phyloP scores from a whole-genome alignment of 1,140 invertebrate genomes.

The Drosophila melanica region DNA sequence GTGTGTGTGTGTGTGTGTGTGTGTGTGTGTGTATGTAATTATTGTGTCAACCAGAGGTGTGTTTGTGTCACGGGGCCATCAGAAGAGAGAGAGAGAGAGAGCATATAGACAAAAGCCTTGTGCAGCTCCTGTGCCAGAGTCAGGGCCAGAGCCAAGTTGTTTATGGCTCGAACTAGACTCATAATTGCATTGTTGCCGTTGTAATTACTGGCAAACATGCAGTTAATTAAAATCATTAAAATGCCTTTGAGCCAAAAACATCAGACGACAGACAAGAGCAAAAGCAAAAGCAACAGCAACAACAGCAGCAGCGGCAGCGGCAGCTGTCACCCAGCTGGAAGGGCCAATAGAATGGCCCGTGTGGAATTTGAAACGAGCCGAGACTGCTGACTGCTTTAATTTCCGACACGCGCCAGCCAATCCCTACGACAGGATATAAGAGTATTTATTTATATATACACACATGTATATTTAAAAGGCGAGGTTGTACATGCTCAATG shows the following conservation, averaged over 20 bases:
- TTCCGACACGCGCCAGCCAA: constrained; percentile 58
- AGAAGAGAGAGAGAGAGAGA: constrained; percentile 10
- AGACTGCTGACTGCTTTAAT: constrained; percentile 59
- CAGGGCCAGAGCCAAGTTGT: constrained; percentile 34
- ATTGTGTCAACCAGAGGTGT: constrained; percentile 70
- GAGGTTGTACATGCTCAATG: too few relatives aligned
- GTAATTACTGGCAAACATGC: constrained; percentile 78
- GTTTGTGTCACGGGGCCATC: neutral
- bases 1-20: too few relatives aligned
- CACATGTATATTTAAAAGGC: neutral
- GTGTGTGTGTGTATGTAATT: constrained; percentile 62
- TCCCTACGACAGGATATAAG: constrained; percentile 23
- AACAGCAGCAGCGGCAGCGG: constrained; percentile 8
- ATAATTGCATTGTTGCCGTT: constrained; percentile 78
- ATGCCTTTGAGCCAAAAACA: constrained; percentile 66
- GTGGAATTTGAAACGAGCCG: constrained; percentile 12
- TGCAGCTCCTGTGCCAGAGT: constrained; percentile 45
- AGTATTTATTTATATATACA: constrained; percentile 5
- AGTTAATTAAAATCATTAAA: constrained; percentile 82
- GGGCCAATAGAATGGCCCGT: constrained; percentile 10
- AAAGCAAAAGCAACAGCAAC: neutral
- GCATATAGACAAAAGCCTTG: constrained; percentile 54
- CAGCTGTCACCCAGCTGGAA: constrained; percentile 28
- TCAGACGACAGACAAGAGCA: constrained; percentile 21
- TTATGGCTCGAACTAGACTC: constrained; percentile 54